Evolutionary conservation across 1,140 invertebrate genomes (phyloP).

Genomic region (Cydia fagiglandana): DNA sequence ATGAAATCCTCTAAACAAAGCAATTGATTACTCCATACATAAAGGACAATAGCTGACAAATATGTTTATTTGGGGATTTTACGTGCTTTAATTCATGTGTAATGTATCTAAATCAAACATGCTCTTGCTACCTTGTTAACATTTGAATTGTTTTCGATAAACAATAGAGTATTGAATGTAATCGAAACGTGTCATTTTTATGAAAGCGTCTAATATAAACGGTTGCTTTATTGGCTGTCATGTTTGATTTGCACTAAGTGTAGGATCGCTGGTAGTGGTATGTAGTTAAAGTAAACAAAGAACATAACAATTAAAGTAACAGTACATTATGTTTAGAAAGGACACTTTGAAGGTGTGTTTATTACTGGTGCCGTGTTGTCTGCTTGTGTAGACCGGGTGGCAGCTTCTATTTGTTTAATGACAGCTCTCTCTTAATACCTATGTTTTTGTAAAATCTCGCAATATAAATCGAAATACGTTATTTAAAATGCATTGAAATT

Average conservation of each 20-base stretch:
- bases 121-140: background rate
- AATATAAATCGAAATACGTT: no score
- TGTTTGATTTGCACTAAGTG: background rate
- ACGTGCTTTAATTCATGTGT: background rate
- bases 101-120: background rate
- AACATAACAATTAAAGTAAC: conserved; percentile 50
- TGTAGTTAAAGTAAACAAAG: conserved; percentile 36
- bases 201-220: background rate
- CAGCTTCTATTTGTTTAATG: background rate
- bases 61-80: background rate
- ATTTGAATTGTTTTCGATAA: background rate
- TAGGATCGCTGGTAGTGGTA: background rate
- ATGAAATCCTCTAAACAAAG: background rate
- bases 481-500: no score
- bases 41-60: background rate
- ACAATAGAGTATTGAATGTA: background rate
- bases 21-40: background rate
- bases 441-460: no score
- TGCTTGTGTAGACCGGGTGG: background rate
- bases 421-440: background rate
- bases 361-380: background rate
- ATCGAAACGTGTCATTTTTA: conserved; percentile 8
- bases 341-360: background rate
- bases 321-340: conserved; percentile 39
- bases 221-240: conserved; percentile 1